A percentile compares a stretch with the other conserved stretches of the same genome.
These are phyloP conservation scores for Himalopsyche phryganea DNA, from an alignment of 1,140 invertebrate species.

Conservation along the genomic window DNA sequence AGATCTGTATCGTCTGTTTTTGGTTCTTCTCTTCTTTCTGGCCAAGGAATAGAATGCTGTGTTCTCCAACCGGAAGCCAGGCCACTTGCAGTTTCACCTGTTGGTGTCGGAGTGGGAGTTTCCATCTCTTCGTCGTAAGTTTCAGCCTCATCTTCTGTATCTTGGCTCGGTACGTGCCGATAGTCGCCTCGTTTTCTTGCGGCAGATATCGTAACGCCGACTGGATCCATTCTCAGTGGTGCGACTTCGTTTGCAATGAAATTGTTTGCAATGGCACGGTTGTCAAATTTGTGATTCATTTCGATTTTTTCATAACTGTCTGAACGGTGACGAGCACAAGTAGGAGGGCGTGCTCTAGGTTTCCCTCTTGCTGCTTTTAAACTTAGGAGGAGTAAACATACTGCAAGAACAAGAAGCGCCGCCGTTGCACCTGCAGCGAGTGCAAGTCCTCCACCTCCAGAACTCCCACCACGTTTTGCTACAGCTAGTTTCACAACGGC, in stretches of 20 bases:
- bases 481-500: constrained; percentile 67
- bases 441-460: constrained; percentile 56
- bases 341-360: constrained; percentile 52
- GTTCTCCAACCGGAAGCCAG: constrained; percentile 10
- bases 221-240: constrained; percentile 44
- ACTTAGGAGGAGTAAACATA: constrained; percentile 38
- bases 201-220: constrained; percentile 33
- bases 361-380: constrained; percentile 24
- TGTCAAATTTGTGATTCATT: constrained; percentile 55
- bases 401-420: constrained; percentile 42
- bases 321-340: constrained; percentile 55
- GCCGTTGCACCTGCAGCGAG: constrained; percentile 52
- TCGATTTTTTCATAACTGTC: constrained; percentile 75
- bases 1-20: constrained; percentile 51
- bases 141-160: constrained; percentile 59
- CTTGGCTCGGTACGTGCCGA: constrained; percentile 63
- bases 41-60: constrained; percentile 5
- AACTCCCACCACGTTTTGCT: constrained; percentile 54
- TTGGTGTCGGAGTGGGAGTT: constrained; percentile 40
- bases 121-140: constrained; percentile 46
- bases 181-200: constrained; percentile 63
- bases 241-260: constrained; percentile 40
- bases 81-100: constrained; percentile 37
- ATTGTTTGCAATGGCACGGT: constrained; percentile 22
- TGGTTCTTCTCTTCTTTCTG: constrained; percentile 9